A percentile compares a stretch with the other conserved stretches of the same genome.
Evolutionary conservation across 2,888 invertebrate species (phyloP).

Genomic region (Apodemia hepburni): DNA sequence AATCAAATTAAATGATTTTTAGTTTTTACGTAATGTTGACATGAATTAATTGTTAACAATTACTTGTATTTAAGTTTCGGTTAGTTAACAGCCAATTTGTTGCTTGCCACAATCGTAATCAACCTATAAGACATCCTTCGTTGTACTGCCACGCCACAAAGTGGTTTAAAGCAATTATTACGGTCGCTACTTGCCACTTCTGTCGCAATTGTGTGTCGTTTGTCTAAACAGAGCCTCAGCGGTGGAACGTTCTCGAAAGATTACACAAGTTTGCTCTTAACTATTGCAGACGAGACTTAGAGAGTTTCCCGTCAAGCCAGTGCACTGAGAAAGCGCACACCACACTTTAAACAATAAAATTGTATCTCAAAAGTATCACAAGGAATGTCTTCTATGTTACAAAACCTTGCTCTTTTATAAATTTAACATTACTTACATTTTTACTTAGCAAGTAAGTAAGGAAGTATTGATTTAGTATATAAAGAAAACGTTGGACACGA

Average conservation of each 20-base stretch:
- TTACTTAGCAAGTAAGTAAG: no score
- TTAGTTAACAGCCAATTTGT: no score
- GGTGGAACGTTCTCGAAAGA: not conserved
- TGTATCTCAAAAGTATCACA: not conserved
- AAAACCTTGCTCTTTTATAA: no score
- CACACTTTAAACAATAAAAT: not conserved
- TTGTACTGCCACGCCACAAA: not conserved
- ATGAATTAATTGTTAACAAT: no score
- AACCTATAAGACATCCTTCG: not conserved
- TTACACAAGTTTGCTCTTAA: conserved; percentile 10
- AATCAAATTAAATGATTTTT: no score
- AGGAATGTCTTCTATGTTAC: not conserved
- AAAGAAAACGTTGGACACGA: no score
- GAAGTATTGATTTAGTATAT: no score
- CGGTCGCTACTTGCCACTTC: not conserved
- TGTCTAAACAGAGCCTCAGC: not conserved
- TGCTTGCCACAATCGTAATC: no score
- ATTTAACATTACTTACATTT: no score
- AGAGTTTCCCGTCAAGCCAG: not conserved
- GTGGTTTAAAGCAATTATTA: not conserved
- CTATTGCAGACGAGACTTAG: not conserved
- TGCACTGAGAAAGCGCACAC: not conserved
- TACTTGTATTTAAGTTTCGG: no score
- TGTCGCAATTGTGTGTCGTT: not conserved
- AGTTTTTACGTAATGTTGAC: no score